Conservation (phyloP, 64 coral and sea anemone genomes). For the Stichodactyla helianthus region DNA sequence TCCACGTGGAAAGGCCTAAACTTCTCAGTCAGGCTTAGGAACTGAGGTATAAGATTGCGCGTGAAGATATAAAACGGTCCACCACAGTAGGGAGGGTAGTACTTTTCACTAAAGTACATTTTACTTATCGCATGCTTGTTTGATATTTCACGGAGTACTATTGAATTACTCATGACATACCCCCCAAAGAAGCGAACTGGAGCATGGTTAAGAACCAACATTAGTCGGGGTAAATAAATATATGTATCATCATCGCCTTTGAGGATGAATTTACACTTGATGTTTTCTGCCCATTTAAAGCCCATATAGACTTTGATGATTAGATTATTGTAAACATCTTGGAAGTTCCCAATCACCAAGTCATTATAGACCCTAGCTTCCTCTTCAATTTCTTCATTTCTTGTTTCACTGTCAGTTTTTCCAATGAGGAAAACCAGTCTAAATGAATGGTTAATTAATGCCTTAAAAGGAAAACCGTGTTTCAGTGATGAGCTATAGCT, state of each 20-base stretch:
- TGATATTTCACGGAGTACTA: not conserved
- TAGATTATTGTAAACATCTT: not conserved
- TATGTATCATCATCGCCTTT: constrained; percentile 35
- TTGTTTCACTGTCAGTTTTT: not conserved
- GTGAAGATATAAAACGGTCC: constrained; percentile 11
- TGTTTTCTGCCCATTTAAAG: constrained; percentile 13
- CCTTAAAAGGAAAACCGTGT: constrained; percentile 15
- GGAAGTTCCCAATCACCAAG: constrained; percentile 17
- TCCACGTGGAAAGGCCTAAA: constrained; percentile 11
- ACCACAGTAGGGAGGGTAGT: constrained; percentile 17
- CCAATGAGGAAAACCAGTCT: constrained; percentile 4
- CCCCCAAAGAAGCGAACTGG: constrained; percentile 10
- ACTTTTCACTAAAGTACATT: not conserved
- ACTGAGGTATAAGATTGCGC: not conserved
- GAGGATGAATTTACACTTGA: constrained; percentile 5
- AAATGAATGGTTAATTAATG: not conserved
- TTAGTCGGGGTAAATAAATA: constrained; percentile 4
- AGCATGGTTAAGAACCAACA: not conserved
- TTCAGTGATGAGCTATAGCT: not conserved
- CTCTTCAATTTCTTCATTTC: constrained; percentile 17
- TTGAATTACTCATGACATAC: constrained; percentile 12
- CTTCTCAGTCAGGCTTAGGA: not conserved
- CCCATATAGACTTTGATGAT: constrained; percentile 19
- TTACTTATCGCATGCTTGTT: constrained; percentile 13
- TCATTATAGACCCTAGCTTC: constrained; percentile 7